Conservation (phyloP, 2,113 vertebrate species). For the Etia nguti region DNA sequence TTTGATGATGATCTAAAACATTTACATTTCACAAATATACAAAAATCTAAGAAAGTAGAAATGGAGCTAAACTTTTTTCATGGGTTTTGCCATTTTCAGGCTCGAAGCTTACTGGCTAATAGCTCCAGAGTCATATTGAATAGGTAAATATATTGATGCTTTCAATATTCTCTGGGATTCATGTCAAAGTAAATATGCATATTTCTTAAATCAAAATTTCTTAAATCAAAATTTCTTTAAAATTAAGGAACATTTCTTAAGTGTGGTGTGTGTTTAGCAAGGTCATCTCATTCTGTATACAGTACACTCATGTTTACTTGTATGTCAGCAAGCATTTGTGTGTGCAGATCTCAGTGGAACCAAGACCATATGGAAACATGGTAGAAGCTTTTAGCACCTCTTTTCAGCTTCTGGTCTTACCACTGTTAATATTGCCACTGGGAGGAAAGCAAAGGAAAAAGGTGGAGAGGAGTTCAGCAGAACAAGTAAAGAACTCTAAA, state of each 20-base stretch:
- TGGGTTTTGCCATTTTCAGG: background rate
- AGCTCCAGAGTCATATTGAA: background rate
- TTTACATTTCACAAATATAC: background rate
- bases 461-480: background rate
- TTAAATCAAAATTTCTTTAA: background rate
- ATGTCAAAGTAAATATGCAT: background rate
- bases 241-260: background rate
- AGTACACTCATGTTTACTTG: background rate
- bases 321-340: background rate
- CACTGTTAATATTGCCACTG: slow-evolving; percentile 24
- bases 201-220: too few species aligned
- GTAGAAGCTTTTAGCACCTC: slow-evolving; percentile 64
- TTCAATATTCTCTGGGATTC: background rate
- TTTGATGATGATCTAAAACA: background rate
- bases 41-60: background rate
- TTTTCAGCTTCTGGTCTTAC: slow-evolving; percentile 55
- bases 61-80: background rate
- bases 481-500: slow-evolving; percentile 34
- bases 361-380: slow-evolving; percentile 37
- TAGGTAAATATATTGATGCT: background rate
- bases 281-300: background rate
- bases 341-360: background rate
- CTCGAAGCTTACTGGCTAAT: background rate
- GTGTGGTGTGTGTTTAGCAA: background rate
- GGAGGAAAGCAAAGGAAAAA: slow-evolving; percentile 9